Base-by-base conservation (phyloP, 1,140 invertebrate species). In the Globodera rostochiensis region DNA sequence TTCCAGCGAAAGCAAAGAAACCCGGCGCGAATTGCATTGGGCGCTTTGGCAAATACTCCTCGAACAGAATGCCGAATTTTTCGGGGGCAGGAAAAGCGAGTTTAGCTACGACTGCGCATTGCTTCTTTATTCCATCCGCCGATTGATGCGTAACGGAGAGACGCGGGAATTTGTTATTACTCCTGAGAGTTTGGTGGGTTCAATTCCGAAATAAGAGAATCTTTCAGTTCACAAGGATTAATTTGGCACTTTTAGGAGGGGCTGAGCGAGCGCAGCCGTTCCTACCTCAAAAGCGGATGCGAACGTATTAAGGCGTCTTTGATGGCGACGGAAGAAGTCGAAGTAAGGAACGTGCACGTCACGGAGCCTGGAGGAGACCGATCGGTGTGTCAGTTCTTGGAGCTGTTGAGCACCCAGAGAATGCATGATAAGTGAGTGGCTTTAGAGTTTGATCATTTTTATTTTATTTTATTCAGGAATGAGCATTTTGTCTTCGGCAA, bases 41-140 rank as follows among this genome's bases (percentile, higher is more conserved):
- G 83, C 21, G 15, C 82, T 84, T 6, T 84, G 73, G 66, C 80
- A 74, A 69, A 53, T 73, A 11, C 50, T 83, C 50, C 9, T 83
- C 25, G 74, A 74, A 3, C 19, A 66, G 45, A 75, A 83, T 36
- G 49, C n/a, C 45, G 74, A 67, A 19, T 79, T 74, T 6, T 83
- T 83, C 53, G 81, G 81, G 6, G 8, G 25, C 19, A 45, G 83
- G 7, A 53, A 64, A n/a, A 46, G 36, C 36, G 50, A n/a, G 1
- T 83, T 2, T 15, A 69, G 53, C 11, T 83, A 83, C 49, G 82
- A 83, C 46, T 83, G 82, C 21, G 82, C 73, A 9, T 77, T 84
- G 19, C 21, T 80, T 6, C 46, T 83, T 1, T 83, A 85, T 74
- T 84, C 77, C 11, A 57, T 84, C 21, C 74, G 71, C 36, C 49